These are phyloP conservation scores for Ditula angustiorana DNA, from an alignment of 2,888 invertebrate species.

Conservation along the genomic window DNA sequence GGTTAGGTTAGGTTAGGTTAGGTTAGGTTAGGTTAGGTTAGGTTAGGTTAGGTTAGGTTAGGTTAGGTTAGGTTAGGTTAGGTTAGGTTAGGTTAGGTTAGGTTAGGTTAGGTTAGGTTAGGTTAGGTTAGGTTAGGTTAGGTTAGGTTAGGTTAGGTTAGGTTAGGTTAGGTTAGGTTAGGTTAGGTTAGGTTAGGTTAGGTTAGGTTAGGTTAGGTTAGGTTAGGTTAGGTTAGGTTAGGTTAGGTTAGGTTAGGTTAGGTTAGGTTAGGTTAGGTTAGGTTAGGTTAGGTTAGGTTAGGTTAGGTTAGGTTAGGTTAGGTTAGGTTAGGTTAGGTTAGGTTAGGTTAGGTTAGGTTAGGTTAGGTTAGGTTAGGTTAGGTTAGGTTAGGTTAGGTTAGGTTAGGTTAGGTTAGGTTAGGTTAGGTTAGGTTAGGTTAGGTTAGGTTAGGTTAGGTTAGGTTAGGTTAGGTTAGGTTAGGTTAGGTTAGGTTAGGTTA, in stretches of 20 bases:
- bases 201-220: conserved; percentile 38
- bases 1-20: conserved; percentile 42
- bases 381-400: conserved; percentile 42
- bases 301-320: conserved; percentile 42
- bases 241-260: conserved; percentile 40
- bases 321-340: conserved; percentile 43
- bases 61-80: conserved; percentile 40
- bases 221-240: conserved; percentile 41
- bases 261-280: conserved; percentile 41
- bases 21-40: conserved; percentile 42
- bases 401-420: conserved; percentile 40
- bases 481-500: conserved; percentile 37
- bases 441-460: conserved; percentile 38
- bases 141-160: conserved; percentile 37
- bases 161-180: conserved; percentile 38
- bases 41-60: conserved; percentile 42
- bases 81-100: conserved; percentile 39
- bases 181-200: conserved; percentile 37
- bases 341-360: conserved; percentile 42
- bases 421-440: conserved; percentile 37
- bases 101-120: conserved; percentile 39
- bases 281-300: conserved; percentile 40
- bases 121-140: conserved; percentile 30
- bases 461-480: conserved; percentile 38
- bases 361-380: conserved; percentile 43